Evolutionary conservation across 2,797 vertebrate genomes (phyloP).

Genomic region (Eospalax fontanierii): DNA sequence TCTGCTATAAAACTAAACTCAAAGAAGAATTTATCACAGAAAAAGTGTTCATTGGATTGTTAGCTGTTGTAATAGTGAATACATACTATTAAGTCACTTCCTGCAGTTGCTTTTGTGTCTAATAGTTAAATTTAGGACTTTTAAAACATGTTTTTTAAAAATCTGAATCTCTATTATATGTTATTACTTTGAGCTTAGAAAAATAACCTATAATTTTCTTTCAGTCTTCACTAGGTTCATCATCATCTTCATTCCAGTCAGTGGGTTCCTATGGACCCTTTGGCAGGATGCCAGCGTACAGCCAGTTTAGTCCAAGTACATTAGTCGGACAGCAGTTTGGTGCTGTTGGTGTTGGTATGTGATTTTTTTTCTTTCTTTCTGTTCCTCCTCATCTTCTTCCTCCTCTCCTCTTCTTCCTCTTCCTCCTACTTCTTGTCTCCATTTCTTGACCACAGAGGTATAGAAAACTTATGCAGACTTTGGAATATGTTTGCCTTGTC

Average conservation of each 20-base stretch:
- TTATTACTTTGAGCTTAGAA: conserved; percentile 48
- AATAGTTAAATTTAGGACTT: conserved; percentile 60
- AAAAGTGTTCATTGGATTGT: conserved; percentile 54
- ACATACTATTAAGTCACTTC: conserved; percentile 2
- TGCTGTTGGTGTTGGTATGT: conserved; percentile 93
- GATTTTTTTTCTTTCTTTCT: background rate
- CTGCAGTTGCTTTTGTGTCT: conserved; percentile 46
- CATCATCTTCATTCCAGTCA: conserved; percentile 94
- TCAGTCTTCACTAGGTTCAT: conserved; percentile 96
- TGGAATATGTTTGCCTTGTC: conserved; percentile 31
- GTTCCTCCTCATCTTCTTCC: no score
- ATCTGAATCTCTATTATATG: background rate
- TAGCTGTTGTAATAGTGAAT: conserved; percentile 42
- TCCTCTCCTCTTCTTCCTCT: no score
- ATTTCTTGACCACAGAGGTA: background rate
- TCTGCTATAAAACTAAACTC: conserved; percentile 44
- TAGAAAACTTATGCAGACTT: background rate
- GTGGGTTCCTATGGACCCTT: conserved; percentile 95
- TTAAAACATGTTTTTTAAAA: background rate
- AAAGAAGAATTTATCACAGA: conserved; percentile 47
- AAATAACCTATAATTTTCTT: conserved; percentile 81
- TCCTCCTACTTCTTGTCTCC: background rate
- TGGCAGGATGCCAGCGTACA: conserved; percentile 94
- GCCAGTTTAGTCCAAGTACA: conserved; percentile 94
- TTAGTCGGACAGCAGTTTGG: conserved; percentile 94